Evolutionary conservation across 2,888 invertebrate species (phyloP).

Genomic region (Ophion slaviceki): DNA sequence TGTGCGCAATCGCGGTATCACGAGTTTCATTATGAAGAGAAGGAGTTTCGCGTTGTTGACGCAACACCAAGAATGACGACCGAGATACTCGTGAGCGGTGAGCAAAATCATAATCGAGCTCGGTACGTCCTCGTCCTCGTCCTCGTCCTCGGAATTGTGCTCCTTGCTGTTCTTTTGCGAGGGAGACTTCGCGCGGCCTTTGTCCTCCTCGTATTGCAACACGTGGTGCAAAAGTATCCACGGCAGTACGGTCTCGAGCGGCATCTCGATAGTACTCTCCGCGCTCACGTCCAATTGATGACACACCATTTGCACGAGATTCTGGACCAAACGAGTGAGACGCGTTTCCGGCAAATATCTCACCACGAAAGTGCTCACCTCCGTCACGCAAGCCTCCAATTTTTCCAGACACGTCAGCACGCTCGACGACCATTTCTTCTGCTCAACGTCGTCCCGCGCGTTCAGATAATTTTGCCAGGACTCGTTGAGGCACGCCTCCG

Average conservation of each 20-base stretch:
- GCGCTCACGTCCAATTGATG: conserved; percentile 89
- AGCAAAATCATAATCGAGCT: conserved; percentile 91
- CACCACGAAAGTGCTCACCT: conserved; percentile 84
- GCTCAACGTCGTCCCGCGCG: conserved; percentile 81
- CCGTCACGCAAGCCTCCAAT: conserved; percentile 85
- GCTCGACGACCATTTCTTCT: conserved; percentile 84
- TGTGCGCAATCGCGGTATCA: conserved; percentile 89
- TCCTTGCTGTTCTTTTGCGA: conserved; percentile 72
- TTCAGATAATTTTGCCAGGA: conserved; percentile 87
- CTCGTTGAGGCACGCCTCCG: conserved; percentile 91
- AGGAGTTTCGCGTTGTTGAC: conserved; percentile 91
- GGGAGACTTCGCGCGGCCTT: conserved; percentile 85
- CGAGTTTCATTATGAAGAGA: conserved; percentile 90
- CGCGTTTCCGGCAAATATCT: conserved; percentile 85
- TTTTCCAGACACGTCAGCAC: conserved; percentile 83
- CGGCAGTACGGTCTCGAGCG: conserved; percentile 89
- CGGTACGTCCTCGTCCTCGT: conserved; percentile 87
- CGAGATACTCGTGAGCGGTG: conserved; percentile 93
- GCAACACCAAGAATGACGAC: conserved; percentile 92
- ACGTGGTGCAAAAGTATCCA: conserved; percentile 94
- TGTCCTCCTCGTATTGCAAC: conserved; percentile 89
- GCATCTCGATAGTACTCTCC: conserved; percentile 87
- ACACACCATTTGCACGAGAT: conserved; percentile 90
- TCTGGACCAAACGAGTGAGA: conserved; percentile 89
- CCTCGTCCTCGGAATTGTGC: conserved; percentile 73